Evolutionary conservation across 2,888 invertebrate species (phyloP), one percentile per base, ranked within the genome.

Genomic region (Leptodirus hochenwartii): DNA sequence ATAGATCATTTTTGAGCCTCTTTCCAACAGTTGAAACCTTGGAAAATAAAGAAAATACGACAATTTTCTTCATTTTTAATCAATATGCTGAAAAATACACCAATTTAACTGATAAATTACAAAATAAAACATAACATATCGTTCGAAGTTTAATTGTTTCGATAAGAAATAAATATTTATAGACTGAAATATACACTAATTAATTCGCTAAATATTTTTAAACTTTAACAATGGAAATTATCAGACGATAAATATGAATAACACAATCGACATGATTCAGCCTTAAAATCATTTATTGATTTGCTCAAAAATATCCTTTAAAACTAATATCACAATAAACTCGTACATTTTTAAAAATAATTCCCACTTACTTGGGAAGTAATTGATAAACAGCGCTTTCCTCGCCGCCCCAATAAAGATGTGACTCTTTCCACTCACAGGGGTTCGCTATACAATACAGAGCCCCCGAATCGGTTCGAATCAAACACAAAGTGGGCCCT

Each of bases 361-460:
- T 20, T 8, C 26, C 39, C 20, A 54, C 66, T 55, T 53, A 78
- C 64, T 70, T 70, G 23, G 80, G 80, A 31, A 70, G 59, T 15
- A 88, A 53, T 51, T 85, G 84, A 33, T 87, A 58, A 24, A 82
- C 64, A 41, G 76, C 69, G 36, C 74, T 67, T 34, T 84, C 79
- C n/a, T 75, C 68, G 3, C 70, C 66, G 24, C 90, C 90, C 68
- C 80, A 82, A 57, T 81, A 85, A 27, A 72, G 64, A 56, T 81
- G 75, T 4, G 78, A 73, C 53, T 84, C 88, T 41, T 72, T 71
- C 90, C 90, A 90, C 54, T 87, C 88, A 34, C 60, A 59, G 9
- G 82, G 71, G 6, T 73, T 59, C 15, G 79, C 80, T 31, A 88
- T 54, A 47, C 80, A 85, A 45, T 80, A 73, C 35, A 77, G 64